A percentile compares a stretch with the other conserved stretches of the same genome.
phyloP scores from a whole-genome alignment of 1,140 invertebrate genomes.

The Orchestia grillus region DNA sequence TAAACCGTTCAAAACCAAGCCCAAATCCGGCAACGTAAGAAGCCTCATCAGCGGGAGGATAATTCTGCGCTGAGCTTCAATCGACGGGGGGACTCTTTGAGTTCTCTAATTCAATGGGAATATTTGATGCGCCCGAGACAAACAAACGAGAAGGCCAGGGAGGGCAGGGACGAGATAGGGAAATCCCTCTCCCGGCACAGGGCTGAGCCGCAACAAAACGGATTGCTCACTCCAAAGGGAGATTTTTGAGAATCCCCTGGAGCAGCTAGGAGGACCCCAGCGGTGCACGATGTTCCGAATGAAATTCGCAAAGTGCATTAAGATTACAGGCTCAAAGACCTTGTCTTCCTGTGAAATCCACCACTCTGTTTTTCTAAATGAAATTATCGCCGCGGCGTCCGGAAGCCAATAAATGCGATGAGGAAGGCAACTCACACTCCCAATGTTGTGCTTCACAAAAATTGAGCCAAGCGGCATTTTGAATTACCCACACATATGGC shows the following conservation, averaged over 20 bases:
- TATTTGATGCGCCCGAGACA: conserved; percentile 38
- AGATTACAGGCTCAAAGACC: conserved; percentile 35
- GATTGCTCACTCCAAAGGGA: conserved; percentile 20
- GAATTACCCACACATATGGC: too few species aligned
- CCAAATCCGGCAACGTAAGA: conserved; percentile 32
- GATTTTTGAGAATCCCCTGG: conserved; percentile 15
- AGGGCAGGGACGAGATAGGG: not conserved
- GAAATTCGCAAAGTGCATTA: conserved; percentile 41
- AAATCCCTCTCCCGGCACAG: not conserved
- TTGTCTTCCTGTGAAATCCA: not conserved
- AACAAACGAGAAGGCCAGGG: conserved; percentile 22
- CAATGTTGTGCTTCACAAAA: not conserved
- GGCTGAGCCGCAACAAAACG: not conserved
- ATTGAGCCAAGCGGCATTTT: too few species aligned
- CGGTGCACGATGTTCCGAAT: not conserved
- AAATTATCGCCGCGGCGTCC: not conserved
- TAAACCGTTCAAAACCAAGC: not conserved
- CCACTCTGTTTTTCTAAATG: not conserved
- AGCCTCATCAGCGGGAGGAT: conserved; percentile 33
- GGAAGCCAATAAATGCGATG: not conserved
- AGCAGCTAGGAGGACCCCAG: not conserved
- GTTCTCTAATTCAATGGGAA: conserved; percentile 55
- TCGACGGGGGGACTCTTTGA: conserved; percentile 43
- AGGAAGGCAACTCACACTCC: too few species aligned
- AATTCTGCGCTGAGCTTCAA: conserved; percentile 20